Conservation (phyloP, 53 echinoderm and acorn worm species). For the Stichopus horrens region DNA sequence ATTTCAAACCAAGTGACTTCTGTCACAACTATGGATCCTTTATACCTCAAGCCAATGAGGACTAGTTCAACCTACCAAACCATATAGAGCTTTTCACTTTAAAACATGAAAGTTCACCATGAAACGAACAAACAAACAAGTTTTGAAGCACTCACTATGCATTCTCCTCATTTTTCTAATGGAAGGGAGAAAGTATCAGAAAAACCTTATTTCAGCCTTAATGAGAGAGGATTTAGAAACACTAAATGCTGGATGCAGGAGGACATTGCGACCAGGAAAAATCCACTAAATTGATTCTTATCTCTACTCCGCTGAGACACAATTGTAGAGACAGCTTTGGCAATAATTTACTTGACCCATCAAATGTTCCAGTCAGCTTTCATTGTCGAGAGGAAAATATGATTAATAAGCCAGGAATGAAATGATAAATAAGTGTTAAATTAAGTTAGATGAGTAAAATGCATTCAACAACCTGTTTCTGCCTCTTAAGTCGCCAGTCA, state of each 20-base stretch:
- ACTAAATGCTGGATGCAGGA: background rate
- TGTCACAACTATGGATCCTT: too few species aligned
- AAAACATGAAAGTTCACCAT: too few species aligned
- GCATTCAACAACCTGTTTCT: conserved; percentile 36
- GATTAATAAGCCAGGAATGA: conserved; percentile 1
- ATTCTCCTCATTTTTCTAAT: too few species aligned
- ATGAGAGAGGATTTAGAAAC: conserved; percentile 2
- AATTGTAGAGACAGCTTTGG: background rate
- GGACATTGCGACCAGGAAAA: background rate
- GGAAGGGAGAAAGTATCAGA: too few species aligned
- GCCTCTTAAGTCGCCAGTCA: conserved; percentile 37
- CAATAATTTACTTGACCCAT: background rate
- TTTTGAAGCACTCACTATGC: too few species aligned
- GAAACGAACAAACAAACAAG: too few species aligned
- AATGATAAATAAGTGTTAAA: conserved; percentile 35
- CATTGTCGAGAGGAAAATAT: background rate
- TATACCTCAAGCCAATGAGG: too few species aligned
- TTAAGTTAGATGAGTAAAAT: conserved; percentile 23
- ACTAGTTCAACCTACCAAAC: too few species aligned
- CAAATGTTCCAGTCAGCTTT: background rate
- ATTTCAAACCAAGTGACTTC: too few species aligned
- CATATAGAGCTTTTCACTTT: too few species aligned
- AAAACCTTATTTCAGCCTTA: background rate
- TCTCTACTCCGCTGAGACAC: background rate
- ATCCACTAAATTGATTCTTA: background rate